Base-by-base conservation (phyloP, 2,113 vertebrate species). In the Parotia lawesii region DNA sequence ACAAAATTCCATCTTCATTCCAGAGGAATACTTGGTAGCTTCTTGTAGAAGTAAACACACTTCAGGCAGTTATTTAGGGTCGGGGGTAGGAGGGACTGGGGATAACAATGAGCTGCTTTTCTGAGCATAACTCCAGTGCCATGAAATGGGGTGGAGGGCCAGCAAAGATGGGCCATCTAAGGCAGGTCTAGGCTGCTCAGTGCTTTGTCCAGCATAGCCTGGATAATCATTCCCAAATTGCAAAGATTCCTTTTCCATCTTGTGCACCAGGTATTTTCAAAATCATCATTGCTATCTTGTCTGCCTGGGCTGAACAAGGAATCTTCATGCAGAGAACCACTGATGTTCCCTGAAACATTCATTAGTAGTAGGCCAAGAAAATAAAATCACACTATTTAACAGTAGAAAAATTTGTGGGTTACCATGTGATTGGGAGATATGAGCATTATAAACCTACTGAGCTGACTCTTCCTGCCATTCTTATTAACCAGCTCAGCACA, bases 1-100 rank as follows among this genome's bases (percentile, higher is more conserved):
- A 94, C 50, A 96, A 53, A 95, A 95, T 56, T 58, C 23, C 62
- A 58, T 53, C 35, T 62, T 96, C 20, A 87, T 67, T 88, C 31
- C 69, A 74, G 37, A 86, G 37, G 15, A 80, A 44, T 40, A 74
- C 7, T 40, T 64, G 38, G 22, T 27, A 95, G 81, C n/a, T 74
- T 48, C 71, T 89, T 64, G 47, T 28, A 80, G 47, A 87, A 85
- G 15, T 66, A 83, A 93, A 72, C 18, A 64, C 12, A 35, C 24
- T 80, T 73, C 11, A 89, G 40, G 56, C 17, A 92, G 9, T 64
- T 80, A 73, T 69, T 90, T 54, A 58, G 61, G 28, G 35, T 18
- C 64, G 15, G 9, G 37, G 20, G 7, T 21, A 58, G 16, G 6
- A 8, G 3, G 23, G 5, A 5, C 1, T 73, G 6, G 27, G 37